phyloP scores from a whole-genome alignment of 53 echinoderm and acorn worm species.

The Holothuria scabra region DNA sequence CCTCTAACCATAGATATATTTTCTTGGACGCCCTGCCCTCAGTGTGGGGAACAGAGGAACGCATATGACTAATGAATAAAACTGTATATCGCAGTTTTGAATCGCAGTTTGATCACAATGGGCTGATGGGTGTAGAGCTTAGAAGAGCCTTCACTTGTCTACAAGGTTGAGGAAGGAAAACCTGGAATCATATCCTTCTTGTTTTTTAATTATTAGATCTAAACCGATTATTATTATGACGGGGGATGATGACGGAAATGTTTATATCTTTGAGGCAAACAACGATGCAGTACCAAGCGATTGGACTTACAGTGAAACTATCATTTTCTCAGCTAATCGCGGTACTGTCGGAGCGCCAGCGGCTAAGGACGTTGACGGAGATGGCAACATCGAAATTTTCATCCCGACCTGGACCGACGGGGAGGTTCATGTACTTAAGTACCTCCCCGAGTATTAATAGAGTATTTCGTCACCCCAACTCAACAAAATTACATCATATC shows the following conservation, averaged over 20 bases:
- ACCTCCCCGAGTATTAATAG: conserved; percentile 15
- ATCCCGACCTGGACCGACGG: conserved; percentile 68
- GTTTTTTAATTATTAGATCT: neutral
- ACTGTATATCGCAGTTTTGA: no score
- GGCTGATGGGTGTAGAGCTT: no score
- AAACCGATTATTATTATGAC: conserved; percentile 71
- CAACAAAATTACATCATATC: neutral
- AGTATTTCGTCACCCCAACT: neutral
- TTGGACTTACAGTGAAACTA: conserved; percentile 67
- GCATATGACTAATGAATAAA: no score
- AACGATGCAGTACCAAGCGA: conserved; percentile 47
- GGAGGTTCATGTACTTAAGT: conserved; percentile 57
- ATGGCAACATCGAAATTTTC: conserved; percentile 74
- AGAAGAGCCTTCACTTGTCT: no score
- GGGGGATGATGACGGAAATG: conserved; percentile 79
- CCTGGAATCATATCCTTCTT: neutral
- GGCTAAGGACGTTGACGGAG: conserved; percentile 69
- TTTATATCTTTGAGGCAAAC: conserved; percentile 68
- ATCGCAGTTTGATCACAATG: no score
- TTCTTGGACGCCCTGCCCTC: no score
- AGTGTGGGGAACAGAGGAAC: no score
- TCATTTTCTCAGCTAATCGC: conserved; percentile 59
- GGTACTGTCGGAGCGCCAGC: conserved; percentile 74
- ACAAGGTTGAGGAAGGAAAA: no score
- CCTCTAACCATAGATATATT: no score